phyloP scores from a whole-genome alignment of 2,113 vertebrate species.

The Pontoporia blainvillei region DNA sequence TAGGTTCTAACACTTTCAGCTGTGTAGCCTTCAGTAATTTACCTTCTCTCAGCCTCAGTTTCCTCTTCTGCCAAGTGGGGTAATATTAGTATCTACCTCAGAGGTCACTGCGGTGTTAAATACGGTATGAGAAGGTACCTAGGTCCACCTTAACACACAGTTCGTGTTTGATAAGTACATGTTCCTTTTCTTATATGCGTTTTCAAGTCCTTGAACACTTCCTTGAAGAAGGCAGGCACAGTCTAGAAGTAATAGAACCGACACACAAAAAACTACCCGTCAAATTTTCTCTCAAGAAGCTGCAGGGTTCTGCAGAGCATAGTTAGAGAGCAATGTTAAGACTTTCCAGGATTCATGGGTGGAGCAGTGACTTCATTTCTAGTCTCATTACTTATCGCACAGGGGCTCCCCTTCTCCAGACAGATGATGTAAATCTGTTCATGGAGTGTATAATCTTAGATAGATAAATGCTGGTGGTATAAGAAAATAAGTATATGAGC shows the following conservation, averaged over 20 bases:
- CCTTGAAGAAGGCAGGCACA: neutral
- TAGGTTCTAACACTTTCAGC: neutral
- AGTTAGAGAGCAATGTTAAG: neutral
- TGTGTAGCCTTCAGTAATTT: neutral
- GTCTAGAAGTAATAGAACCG: neutral
- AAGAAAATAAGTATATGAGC: neutral
- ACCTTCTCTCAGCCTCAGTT: neutral
- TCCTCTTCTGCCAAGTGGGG: neutral
- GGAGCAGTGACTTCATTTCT: neutral
- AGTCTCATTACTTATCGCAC: neutral
- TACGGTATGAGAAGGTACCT: neutral
- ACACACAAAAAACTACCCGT: neutral
- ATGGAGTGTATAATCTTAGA: neutral
- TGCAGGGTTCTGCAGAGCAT: neutral
- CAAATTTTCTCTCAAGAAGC: neutral
- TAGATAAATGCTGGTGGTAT: neutral
- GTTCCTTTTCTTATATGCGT: neutral
- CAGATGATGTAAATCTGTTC: neutral
- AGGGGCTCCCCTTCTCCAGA: neutral
- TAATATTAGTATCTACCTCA: neutral
- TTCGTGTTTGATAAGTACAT: neutral
- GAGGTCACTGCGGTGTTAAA: neutral
- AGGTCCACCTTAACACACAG: neutral
- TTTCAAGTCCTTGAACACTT: neutral
- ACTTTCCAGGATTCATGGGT: neutral